phyloP scores from a whole-genome alignment of 2,797 vertebrate species.

The Meriones psammophilus region DNA sequence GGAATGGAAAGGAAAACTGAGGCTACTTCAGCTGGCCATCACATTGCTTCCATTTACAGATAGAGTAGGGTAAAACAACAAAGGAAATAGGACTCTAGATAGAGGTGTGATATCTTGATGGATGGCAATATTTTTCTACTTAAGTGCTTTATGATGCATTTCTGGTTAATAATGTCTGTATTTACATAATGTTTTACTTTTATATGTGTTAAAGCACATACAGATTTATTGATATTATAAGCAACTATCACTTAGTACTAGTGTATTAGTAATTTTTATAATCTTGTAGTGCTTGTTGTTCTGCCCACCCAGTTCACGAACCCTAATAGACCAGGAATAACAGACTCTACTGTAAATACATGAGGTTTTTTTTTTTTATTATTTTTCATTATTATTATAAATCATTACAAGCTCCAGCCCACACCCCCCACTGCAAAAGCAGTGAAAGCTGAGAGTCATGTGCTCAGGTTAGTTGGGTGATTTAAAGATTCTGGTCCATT shows the following conservation, averaged over 20 bases:
- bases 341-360: too few relatives aligned
- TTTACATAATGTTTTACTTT: neutral
- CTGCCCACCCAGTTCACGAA: too few relatives aligned
- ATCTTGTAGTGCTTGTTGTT: neutral
- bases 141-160: neutral
- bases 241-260: neutral
- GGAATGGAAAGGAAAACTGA: neutral
- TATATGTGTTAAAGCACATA: neutral
- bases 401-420: too few relatives aligned
- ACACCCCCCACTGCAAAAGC: too few relatives aligned
- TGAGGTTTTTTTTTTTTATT: too few relatives aligned
- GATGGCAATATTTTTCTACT: neutral
- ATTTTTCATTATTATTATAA: too few relatives aligned
- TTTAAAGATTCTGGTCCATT: too few relatives aligned
- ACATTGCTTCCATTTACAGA: neutral
- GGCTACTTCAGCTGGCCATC: neutral
- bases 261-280: slow-evolving; percentile 22
- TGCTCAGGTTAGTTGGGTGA: too few relatives aligned
- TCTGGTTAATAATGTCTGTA: neutral
- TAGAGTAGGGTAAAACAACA: neutral
- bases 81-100: neutral
- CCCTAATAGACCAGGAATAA: too few relatives aligned
- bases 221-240: neutral
- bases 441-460: too few relatives aligned
- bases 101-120: neutral